A percentile compares a stretch with the other conserved stretches of the same genome.
phyloP scores from a whole-genome alignment of 2,113 vertebrate genomes.

The Pelvicachromis taeniatus region DNA sequence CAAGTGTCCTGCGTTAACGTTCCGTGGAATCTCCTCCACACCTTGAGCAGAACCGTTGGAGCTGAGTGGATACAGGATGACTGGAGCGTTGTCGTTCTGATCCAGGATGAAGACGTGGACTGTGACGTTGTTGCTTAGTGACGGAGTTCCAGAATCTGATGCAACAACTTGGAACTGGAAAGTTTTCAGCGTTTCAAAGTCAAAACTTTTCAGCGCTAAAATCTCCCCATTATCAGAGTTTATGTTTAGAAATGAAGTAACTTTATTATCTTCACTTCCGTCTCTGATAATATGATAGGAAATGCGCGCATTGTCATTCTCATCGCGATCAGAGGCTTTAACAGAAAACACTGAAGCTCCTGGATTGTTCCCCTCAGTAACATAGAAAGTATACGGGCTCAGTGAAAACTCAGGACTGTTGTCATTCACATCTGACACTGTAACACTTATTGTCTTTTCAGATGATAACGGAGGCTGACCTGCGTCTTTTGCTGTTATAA shows the following conservation, averaged over 20 bases:
- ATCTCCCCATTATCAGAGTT: background rate
- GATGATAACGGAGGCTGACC: constrained; percentile 38
- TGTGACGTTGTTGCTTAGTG: background rate
- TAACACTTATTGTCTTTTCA: constrained; percentile 18
- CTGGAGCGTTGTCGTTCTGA: no score
- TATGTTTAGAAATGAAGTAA: background rate
- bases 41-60: no score
- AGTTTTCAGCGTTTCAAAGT: background rate
- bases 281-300: constrained; percentile 34
- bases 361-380: background rate
- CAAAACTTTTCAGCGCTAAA: background rate
- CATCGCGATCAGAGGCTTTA: constrained; percentile 39
- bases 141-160: background rate
- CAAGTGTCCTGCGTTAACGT: no score
- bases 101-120: no score
- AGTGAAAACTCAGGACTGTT: background rate
- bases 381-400: background rate
- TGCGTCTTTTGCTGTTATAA: constrained; percentile 41
- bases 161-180: constrained; percentile 24
- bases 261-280: background rate
- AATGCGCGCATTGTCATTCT: constrained; percentile 7
- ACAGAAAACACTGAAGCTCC: constrained; percentile 37
- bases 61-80: no score
- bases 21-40: no score
- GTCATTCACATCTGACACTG: constrained; percentile 10